phyloP scores from a whole-genome alignment of 1,140 invertebrate genomes.

The Xylocopa sonorina region DNA sequence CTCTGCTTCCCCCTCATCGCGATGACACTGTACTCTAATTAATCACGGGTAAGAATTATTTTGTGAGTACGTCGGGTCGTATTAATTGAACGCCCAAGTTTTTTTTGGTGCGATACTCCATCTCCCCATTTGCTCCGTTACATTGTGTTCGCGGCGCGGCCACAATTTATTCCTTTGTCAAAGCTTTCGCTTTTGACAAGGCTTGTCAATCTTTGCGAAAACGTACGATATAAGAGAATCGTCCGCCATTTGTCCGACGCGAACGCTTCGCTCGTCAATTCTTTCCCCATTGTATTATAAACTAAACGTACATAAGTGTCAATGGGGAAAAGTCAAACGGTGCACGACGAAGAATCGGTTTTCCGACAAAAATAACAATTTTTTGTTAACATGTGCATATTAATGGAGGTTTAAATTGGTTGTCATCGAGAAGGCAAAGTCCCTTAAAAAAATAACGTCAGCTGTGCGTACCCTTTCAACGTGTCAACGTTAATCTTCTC shows the following conservation, averaged over 20 bases:
- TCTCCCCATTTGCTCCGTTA: neutral
- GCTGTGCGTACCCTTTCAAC: neutral
- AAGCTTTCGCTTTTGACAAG: conserved; percentile 8
- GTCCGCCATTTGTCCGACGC: conserved; percentile 3
- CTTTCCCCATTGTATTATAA: neutral
- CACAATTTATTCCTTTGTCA: conserved; percentile 46
- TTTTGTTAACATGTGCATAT: too few relatives aligned
- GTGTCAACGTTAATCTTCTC: neutral
- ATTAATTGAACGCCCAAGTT: neutral
- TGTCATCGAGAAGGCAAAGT: neutral
- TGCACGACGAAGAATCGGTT: neutral
- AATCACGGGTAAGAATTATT: neutral
- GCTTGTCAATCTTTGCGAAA: conserved; percentile 23
- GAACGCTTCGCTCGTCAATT: neutral
- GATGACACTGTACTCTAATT: too few relatives aligned
- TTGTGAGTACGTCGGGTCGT: too few relatives aligned
- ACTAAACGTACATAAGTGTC: too few relatives aligned
- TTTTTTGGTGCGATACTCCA: too few relatives aligned
- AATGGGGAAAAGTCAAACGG: too few relatives aligned
- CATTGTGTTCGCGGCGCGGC: neutral
- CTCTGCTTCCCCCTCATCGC: neutral
- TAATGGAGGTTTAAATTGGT: neutral
- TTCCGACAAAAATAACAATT: neutral
- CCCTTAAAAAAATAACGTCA: too few relatives aligned
- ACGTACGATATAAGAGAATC: neutral